These are phyloP conservation scores for Ceratina calcarata DNA, from an alignment of 1,140 invertebrate genomes.

Conservation along the genomic window DNA sequence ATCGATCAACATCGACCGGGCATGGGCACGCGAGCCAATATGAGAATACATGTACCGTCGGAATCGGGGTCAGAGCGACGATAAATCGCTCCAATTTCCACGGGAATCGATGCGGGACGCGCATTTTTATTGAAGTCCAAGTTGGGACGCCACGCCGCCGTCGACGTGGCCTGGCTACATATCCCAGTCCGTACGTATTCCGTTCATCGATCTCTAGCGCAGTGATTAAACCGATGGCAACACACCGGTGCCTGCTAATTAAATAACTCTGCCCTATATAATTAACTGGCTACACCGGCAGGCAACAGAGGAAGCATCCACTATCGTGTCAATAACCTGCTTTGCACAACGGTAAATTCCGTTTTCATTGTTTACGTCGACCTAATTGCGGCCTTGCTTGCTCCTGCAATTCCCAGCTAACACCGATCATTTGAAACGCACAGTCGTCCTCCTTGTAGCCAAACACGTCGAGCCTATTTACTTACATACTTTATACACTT, in stretches of 20 bases:
- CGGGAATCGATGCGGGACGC: slow-evolving; percentile 43
- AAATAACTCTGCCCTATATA: slow-evolving; percentile 60
- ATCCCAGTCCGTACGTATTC: neutral
- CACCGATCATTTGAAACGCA: neutral
- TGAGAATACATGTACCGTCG: slow-evolving; percentile 11
- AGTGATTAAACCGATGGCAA: slow-evolving; percentile 37
- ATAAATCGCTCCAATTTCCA: slow-evolving; percentile 60
- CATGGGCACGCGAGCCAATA: slow-evolving; percentile 19
- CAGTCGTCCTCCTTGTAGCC: neutral
- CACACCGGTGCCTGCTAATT: slow-evolving; percentile 14
- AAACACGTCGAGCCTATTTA: neutral
- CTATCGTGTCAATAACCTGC: slow-evolving; percentile 16
- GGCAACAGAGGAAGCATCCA: slow-evolving; percentile 6
- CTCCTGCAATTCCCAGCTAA: slow-evolving; percentile 9
- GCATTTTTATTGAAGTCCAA: slow-evolving; percentile 61
- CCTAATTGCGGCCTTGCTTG: slow-evolving; percentile 35
- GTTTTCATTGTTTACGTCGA: slow-evolving; percentile 30
- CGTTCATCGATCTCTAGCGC: slow-evolving; percentile 31
- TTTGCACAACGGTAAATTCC: slow-evolving; percentile 51
- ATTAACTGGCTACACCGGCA: slow-evolving; percentile 54
- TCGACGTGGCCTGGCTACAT: too few relatives aligned
- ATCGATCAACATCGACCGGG: slow-evolving; percentile 37
- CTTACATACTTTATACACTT: too few relatives aligned
- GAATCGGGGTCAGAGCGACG: slow-evolving; percentile 43
- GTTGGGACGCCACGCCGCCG: slow-evolving; percentile 27